Conservation (phyloP, 2,888 invertebrate species). For the Acanthosepion lycidas region DNA sequence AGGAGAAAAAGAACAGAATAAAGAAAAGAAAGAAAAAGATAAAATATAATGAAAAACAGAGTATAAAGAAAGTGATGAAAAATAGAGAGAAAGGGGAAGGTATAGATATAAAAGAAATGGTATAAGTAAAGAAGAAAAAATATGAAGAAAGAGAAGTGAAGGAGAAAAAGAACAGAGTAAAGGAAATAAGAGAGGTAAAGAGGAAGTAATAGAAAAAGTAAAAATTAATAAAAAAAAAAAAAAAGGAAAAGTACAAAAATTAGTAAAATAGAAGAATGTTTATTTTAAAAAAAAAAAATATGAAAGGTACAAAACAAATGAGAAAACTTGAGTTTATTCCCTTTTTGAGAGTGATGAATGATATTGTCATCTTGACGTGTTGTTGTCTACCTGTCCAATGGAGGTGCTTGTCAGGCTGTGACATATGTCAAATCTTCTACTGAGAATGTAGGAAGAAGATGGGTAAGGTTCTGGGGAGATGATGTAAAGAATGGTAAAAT, state of each 20-base stretch:
- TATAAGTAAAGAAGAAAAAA: not conserved
- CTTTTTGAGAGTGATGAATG: slow-evolving; percentile 21
- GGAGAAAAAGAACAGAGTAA: too few relatives aligned
- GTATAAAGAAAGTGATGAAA: not conserved
- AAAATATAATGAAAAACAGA: not conserved
- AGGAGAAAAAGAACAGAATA: too few relatives aligned
- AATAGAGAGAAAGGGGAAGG: not conserved
- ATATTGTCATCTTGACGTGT: slow-evolving; percentile 14
- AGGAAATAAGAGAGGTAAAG: not conserved
- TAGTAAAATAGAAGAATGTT: not conserved
- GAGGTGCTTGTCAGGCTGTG: not conserved
- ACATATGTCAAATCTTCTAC: slow-evolving; percentile 33
- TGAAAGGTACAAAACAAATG: not conserved
- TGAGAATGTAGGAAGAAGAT: not conserved
- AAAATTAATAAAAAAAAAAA: not conserved
- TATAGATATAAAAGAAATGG: not conserved
- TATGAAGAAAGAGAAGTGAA: too few relatives aligned
- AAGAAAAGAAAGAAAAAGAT: not conserved
- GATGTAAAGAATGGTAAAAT: not conserved
- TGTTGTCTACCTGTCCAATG: slow-evolving; percentile 21
- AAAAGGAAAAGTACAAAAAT: not conserved
- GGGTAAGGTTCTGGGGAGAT: not conserved
- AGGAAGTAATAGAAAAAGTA: not conserved
- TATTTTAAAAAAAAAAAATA: too few relatives aligned
- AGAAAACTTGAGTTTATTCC: slow-evolving; percentile 12